Evolutionary conservation across 1,140 invertebrate species (phyloP).

Genomic region (Tetraneura akinire): DNA sequence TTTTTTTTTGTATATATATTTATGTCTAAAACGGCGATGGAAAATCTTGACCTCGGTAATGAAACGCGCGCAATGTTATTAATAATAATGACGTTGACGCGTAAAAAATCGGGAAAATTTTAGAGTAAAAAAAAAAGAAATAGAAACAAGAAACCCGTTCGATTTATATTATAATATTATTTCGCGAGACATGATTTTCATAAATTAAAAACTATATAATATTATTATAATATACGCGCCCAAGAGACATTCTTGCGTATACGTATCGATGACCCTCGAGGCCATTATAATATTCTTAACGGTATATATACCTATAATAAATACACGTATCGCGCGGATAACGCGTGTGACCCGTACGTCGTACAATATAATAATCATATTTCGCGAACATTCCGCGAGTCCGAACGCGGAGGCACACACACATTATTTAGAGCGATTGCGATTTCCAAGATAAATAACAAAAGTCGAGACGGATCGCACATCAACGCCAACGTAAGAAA

Average conservation of each 20-base stretch:
- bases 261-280: constrained; percentile 46
- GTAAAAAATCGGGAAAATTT: constrained; percentile 27
- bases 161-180: constrained; percentile 3
- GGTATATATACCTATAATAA: too few relatives aligned
- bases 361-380: too few relatives aligned
- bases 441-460: too few relatives aligned
- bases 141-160: constrained; percentile 49
- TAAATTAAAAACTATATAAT: constrained; percentile 43
- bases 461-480: too few relatives aligned
- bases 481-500: not conserved
- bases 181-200: constrained; percentile 35
- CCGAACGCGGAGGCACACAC: constrained; percentile 31
- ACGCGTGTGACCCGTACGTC: constrained; percentile 46
- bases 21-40: too few relatives aligned
- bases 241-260: constrained; percentile 49
- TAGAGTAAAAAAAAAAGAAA: too few relatives aligned
- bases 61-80: too few relatives aligned
- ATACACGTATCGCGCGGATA: too few relatives aligned
- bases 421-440: too few relatives aligned
- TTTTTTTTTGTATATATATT: too few relatives aligned
- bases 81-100: not conserved
- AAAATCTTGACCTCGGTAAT: constrained; percentile 10
- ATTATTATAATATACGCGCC: too few relatives aligned
- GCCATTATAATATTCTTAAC: constrained; percentile 50
- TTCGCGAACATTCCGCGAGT: constrained; percentile 40